Evolutionary conservation across 2,888 invertebrate genomes (phyloP), one percentile per base, ranked within the genome.

Genomic region (Cremastinae sp.): DNA sequence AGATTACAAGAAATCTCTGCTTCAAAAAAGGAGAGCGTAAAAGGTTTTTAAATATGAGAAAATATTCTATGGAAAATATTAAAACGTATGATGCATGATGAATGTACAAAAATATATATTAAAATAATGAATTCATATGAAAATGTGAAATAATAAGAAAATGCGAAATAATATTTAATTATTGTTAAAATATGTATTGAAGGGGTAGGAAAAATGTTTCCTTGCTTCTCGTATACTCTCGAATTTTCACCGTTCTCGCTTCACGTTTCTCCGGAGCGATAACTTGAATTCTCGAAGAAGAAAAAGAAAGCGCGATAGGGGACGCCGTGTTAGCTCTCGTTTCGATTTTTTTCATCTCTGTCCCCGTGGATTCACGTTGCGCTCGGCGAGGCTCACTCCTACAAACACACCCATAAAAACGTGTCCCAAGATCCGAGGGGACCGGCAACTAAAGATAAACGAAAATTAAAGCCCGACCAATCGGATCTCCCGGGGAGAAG

Each of bases 251-350:
- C n/a, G 16, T 20, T 10, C 51, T 5, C 2, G 28, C 2, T 56
- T 56, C 20, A 20, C 41, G 9, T 20, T 55, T 59, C 20, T 47
- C 56, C 49, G 45, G 59, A 18, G 43, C 70, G 75, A 75, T 75
- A 75, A 75, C 53, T 70, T 59, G 75, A 75, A 75, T 75, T 75
- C 75, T 71, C 61, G 41, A 59, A 70, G 65, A 58, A 12, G 49
- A 22, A 45, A 58, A 53, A 74, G 64, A 51, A n/a, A n/a, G n/a
- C n/a, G 41, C 59, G 70, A 75, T 75, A 70, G 70, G 49, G 51
- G 51, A 20, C 28, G 35, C 53, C 69, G 12, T 41, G 28, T 14
- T 53, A 59, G 53, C 43, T 53, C 70, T 53, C 70, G 51, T 70
- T 73, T 72, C 39, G 7, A 43, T 45, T 61, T 53, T 59, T 16